Evolutionary conservation across 2,888 invertebrate genomes (phyloP), one percentile per base, ranked within the genome.

Genomic region (Drosophila monieri): DNA sequence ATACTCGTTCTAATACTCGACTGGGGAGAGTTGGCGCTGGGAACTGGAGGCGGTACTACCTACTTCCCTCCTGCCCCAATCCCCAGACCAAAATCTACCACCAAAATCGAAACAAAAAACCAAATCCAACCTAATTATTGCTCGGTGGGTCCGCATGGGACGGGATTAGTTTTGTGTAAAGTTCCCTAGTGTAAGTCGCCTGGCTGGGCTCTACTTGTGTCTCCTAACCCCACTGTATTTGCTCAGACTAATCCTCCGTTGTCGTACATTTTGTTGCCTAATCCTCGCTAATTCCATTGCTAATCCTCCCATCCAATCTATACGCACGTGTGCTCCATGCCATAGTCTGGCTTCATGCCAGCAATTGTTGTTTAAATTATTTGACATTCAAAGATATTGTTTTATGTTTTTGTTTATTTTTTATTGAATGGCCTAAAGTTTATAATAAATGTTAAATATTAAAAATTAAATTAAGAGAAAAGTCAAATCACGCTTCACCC

Each of bases 151-250:
- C 67, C 46, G 77, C 81, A 76, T 81, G 78, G 69, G 81, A 73
- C 56, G 64, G 53, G 47, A 65, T 48, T 65, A 56, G 56, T 65
- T 54, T 81, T 61, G 85, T 67, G 78, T 71, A 62, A 76, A 68
- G 62, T 61, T 43, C 62, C 43, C 55, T 85, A 78, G 83, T 74
- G 88, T 87, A 87, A 80, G 80, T 80, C 79, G 73, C 81, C 67
- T 76, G 81, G 69, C 70, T 68, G 66, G 73, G 78, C 62, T 78
- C 57, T 54, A 57, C 46, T 46, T 76, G 25, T 56, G 18, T 55
- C 54, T 58, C 53, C 43, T 59, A 70, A 21, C 15, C 21, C 32
- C 54, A 60, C 59, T 67, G 51, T 52, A 48, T 32, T 49, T 37
- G 37, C n/a, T 30, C 51, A 37, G 15, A 48, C 66, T 70, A 72